A percentile compares a stretch with the other conserved stretches of the same genome.
These are phyloP conservation scores for Lycaon pictus DNA, from an alignment of 2,113 vertebrate species.

Conservation along the genomic window DNA sequence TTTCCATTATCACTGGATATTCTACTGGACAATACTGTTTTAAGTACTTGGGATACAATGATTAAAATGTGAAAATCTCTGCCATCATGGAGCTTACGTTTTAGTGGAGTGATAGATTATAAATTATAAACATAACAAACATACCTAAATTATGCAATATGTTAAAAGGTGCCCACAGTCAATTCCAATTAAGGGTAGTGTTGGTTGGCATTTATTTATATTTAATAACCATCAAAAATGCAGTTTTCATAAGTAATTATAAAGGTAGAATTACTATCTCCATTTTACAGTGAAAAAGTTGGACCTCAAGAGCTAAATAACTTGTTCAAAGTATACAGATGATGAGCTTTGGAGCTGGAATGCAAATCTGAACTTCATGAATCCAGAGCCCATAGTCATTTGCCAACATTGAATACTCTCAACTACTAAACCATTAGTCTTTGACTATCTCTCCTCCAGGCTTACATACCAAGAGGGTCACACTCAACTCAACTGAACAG, in stretches of 20 bases:
- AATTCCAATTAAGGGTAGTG: not conserved
- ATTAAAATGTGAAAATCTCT: not conserved
- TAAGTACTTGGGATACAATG: not conserved
- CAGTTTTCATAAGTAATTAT: not conserved
- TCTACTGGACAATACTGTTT: not conserved
- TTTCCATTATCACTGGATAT: not conserved
- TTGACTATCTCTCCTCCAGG: not conserved
- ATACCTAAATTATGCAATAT: not conserved
- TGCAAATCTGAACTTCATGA: not conserved
- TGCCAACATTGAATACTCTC: not conserved
- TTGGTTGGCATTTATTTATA: not conserved
- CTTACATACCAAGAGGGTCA: not conserved
- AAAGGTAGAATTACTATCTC: not conserved
- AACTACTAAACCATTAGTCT: not conserved
- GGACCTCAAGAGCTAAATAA: not conserved
- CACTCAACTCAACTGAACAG: not conserved
- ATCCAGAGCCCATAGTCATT: not conserved
- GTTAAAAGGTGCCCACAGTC: not conserved
- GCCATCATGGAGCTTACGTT: not conserved
- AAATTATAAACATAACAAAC: not conserved
- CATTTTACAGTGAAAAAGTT: conserved; percentile 37
- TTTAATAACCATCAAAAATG: not conserved
- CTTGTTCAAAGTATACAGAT: conserved; percentile 5
- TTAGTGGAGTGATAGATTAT: not conserved
- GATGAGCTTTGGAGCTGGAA: not conserved